Conservation (phyloP, 1,140 invertebrate genomes). For the Drosophila lacertosa region DNA sequence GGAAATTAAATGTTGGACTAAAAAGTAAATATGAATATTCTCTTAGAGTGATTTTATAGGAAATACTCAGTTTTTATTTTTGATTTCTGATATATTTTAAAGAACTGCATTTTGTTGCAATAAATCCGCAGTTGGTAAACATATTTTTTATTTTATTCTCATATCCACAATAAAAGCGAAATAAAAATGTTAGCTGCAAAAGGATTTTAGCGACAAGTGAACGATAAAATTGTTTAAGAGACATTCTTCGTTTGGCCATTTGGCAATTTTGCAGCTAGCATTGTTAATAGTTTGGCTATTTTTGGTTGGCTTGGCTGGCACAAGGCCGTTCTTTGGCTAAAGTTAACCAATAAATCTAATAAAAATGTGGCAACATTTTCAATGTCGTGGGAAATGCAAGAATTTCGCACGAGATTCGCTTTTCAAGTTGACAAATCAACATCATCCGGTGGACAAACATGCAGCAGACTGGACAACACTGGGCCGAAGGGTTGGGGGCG, state of each 20-base stretch:
- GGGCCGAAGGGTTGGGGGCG: background rate
- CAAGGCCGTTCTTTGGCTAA: background rate
- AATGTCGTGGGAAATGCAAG: slow-evolving; percentile 68
- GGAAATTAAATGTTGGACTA: too few species aligned
- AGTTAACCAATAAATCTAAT: slow-evolving; percentile 52
- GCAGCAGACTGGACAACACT: slow-evolving; percentile 12
- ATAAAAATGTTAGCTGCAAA: slow-evolving; percentile 9
- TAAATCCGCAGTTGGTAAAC: too few species aligned
- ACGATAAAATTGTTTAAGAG: slow-evolving; percentile 29
- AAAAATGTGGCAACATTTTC: slow-evolving; percentile 43
- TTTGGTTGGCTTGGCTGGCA: slow-evolving; percentile 12
- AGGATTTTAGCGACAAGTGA: slow-evolving; percentile 9
- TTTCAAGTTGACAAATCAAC: slow-evolving; percentile 82
- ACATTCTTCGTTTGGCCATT: slow-evolving; percentile 32
- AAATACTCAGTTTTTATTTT: too few species aligned
- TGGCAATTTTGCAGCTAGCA: slow-evolving; percentile 34
- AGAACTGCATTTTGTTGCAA: too few species aligned
- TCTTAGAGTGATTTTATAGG: too few species aligned
- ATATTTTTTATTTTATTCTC: too few species aligned
- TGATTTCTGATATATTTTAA: too few species aligned
- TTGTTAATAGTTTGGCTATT: slow-evolving; percentile 44
- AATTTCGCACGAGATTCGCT: slow-evolving; percentile 71
- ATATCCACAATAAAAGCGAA: too few species aligned
- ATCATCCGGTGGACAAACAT: slow-evolving; percentile 74
- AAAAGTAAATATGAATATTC: too few species aligned